Conservation (phyloP, 2,888 invertebrate species). For the Chrysolina haemoptera region DNA sequence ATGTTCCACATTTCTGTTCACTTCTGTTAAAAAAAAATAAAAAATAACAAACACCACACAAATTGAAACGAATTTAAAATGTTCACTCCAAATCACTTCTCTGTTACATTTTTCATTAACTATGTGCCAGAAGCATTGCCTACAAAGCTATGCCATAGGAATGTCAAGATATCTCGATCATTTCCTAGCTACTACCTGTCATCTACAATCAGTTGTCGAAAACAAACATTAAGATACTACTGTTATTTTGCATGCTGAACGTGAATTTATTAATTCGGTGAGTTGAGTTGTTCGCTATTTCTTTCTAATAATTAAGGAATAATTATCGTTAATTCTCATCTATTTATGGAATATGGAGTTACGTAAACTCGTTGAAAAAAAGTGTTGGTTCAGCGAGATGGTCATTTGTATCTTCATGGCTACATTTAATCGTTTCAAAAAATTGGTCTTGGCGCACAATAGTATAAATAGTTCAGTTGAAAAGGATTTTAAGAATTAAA, state of each 20-base stretch:
- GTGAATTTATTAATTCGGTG: not conserved
- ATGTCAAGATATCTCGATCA: slow-evolving; percentile 16
- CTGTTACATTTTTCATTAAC: not conserved
- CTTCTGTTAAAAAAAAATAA: not conserved
- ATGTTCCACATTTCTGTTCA: not conserved
- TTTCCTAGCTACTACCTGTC: not conserved
- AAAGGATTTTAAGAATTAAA: too few relatives aligned
- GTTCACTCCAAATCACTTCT: not conserved
- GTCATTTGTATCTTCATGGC: not conserved
- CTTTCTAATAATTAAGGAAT: not conserved
- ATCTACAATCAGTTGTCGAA: not conserved
- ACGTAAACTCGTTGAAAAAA: not conserved
- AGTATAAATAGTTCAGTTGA: too few relatives aligned
- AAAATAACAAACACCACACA: not conserved
- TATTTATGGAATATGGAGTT: not conserved
- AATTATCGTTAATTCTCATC: not conserved
- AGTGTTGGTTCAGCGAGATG: not conserved
- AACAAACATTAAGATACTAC: not conserved
- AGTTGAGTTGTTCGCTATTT: not conserved
- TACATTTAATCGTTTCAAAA: too few relatives aligned
- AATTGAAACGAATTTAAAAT: not conserved
- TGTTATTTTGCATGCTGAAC: not conserved
- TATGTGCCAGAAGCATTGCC: not conserved
- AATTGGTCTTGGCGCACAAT: too few relatives aligned
- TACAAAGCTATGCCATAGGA: not conserved